Conservation (phyloP, 2,113 vertebrate genomes). For the Girardinichthys multiradiatus region DNA sequence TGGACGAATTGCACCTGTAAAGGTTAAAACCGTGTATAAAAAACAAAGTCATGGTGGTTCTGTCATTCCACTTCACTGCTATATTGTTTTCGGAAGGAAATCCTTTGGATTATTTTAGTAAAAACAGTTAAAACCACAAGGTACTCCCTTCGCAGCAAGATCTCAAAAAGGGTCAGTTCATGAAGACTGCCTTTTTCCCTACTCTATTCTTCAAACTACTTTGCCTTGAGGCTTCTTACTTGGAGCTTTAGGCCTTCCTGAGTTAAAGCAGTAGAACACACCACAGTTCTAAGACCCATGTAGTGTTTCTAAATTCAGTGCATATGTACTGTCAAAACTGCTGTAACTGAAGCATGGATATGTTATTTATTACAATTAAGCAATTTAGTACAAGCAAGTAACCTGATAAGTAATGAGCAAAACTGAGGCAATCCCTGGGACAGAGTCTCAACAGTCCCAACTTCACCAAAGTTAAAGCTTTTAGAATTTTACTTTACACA, state of each 20-base stretch:
- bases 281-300: neutral
- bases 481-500: neutral
- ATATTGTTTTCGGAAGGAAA: neutral
- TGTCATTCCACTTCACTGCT: neutral
- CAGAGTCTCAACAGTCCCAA: neutral
- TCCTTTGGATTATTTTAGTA: neutral
- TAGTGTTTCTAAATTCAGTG: neutral
- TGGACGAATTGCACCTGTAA: neutral
- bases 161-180: slow-evolving; percentile 6
- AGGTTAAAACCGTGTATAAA: neutral
- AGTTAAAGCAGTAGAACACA: neutral
- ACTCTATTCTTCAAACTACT: neutral
- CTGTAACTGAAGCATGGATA: neutral
- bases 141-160: neutral
- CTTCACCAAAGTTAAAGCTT: slow-evolving; percentile 1
- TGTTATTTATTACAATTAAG: neutral
- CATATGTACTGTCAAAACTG: neutral
- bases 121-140: neutral
- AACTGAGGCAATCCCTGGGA: neutral
- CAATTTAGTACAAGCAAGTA: neutral
- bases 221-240: slow-evolving; percentile 9
- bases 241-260: neutral
- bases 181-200: slow-evolving; percentile 7
- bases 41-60: neutral
- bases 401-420: neutral